phyloP scores from a whole-genome alignment of 2,113 vertebrate genomes.

The Eudyptes chrysolophus region DNA sequence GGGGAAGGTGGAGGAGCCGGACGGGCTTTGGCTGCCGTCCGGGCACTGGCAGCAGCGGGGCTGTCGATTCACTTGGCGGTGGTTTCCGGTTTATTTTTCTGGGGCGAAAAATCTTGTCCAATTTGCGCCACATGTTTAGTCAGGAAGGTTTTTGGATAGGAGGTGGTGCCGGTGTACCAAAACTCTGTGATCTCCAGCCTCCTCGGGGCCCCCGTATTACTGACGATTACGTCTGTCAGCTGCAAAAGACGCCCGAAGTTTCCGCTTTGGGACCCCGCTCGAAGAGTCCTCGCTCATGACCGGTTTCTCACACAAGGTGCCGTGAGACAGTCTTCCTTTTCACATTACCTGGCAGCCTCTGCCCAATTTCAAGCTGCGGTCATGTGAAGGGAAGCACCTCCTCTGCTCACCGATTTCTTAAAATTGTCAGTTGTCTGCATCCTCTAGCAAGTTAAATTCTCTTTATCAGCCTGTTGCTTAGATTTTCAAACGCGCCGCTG shows the following conservation, averaged over 20 bases:
- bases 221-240: background rate
- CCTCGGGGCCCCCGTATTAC: background rate
- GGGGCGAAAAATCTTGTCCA: background rate
- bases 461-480: background rate
- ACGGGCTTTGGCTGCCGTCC: background rate
- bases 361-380: background rate
- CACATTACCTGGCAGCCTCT: background rate
- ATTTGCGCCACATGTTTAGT: constrained; percentile 21
- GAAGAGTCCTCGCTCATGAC: background rate
- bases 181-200: background rate
- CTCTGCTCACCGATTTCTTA: background rate
- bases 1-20: background rate
- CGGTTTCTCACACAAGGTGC: background rate
- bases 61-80: background rate
- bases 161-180: background rate
- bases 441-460: background rate
- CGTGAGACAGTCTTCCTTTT: background rate
- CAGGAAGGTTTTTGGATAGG: background rate
- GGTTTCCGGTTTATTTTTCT: constrained; percentile 37
- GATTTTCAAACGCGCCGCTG: background rate
- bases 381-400: constrained; percentile 21
- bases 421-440: background rate
- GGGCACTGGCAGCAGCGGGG: background rate
- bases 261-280: background rate
- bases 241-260: background rate